Evolutionary conservation across 2,888 invertebrate species (phyloP).

Genomic region (Lasius fuliginosus): DNA sequence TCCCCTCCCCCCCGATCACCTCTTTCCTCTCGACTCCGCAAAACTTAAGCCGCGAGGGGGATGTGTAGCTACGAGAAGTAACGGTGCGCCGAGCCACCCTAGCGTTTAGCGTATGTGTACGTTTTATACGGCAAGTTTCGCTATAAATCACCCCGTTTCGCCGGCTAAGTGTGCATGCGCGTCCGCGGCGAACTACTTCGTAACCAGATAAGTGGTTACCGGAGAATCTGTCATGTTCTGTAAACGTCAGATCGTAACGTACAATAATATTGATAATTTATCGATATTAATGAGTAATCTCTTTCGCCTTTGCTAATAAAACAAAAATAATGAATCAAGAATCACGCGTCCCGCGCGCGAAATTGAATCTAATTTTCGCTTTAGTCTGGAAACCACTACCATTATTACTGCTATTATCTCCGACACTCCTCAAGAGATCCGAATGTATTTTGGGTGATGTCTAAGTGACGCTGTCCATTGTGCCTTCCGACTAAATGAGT

Average conservation of each 20-base stretch:
- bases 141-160: conserved; percentile 73
- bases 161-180: conserved; percentile 47
- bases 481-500: conserved; percentile 40
- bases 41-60: conserved; percentile 61
- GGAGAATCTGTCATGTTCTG: conserved; percentile 41
- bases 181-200: conserved; percentile 52
- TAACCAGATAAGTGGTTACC: conserved; percentile 50
- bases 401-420: conserved; percentile 40
- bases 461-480: conserved; percentile 50
- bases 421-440: conserved; percentile 15
- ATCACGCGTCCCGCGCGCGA: neutral
- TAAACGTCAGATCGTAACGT: conserved; percentile 6
- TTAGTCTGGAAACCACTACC: neutral
- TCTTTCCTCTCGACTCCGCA: neutral
- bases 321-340: neutral
- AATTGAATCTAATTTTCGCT: conserved; percentile 5
- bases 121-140: conserved; percentile 72
- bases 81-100: conserved; percentile 58
- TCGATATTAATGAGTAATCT: neutral
- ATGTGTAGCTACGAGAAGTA: conserved; percentile 54
- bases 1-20: neutral
- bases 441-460: conserved; percentile 33
- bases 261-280: conserved; percentile 26
- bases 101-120: conserved; percentile 66
- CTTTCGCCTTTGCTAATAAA: neutral